phyloP scores from a whole-genome alignment of 1,140 invertebrate species.

The Grapholita molesta region DNA sequence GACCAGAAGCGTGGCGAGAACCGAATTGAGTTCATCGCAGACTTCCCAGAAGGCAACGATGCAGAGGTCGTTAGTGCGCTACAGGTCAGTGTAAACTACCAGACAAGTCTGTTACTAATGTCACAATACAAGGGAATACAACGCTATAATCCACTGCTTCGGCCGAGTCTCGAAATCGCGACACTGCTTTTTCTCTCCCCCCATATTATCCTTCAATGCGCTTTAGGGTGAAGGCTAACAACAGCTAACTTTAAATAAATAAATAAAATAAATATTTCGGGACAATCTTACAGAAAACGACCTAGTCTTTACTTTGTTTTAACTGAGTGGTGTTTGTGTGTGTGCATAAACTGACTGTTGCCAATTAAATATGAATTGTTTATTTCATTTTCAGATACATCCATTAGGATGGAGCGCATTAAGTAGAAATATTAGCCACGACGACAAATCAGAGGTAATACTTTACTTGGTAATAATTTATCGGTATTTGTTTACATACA shows the following conservation, averaged over 20 bases:
- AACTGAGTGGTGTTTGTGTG: neutral
- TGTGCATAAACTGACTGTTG: no score
- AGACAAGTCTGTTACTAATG: neutral
- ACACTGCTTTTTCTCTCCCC: no score
- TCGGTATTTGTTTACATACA: neutral
- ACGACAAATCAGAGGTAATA: constrained; percentile 90
- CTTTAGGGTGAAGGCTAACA: no score
- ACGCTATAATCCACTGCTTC: no score
- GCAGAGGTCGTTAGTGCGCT: constrained; percentile 94
- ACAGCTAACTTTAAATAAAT: no score
- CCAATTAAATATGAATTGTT: neutral
- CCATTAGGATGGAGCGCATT: constrained; percentile 94
- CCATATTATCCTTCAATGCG: no score
- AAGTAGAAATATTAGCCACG: constrained; percentile 91
- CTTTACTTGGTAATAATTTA: constrained; percentile 32
- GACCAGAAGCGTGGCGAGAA: constrained; percentile 85
- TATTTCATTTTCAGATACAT: constrained; percentile 82
- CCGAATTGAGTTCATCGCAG: constrained; percentile 92
- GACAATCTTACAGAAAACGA: no score
- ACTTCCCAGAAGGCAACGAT: constrained; percentile 92
- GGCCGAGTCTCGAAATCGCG: no score
- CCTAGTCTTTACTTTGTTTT: no score
- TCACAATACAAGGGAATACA: no score
- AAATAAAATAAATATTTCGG: no score
- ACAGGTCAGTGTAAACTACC: constrained; percentile 77